Base-by-base conservation (phyloP, 1,140 invertebrate genomes). In the Plodia interpunctella region DNA sequence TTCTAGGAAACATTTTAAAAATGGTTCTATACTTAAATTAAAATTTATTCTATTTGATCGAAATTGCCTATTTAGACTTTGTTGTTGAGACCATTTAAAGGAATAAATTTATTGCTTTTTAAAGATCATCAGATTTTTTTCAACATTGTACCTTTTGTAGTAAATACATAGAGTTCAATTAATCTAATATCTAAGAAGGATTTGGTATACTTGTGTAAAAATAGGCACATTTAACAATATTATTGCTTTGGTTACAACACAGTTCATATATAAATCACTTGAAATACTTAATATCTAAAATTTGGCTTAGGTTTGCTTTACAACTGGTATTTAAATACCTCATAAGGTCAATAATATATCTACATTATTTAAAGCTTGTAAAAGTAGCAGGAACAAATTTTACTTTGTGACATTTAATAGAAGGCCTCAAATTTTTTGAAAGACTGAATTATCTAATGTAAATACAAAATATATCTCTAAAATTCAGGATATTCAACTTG, bases 221-320 rank as follows among this genome's bases (percentile, higher is more conserved):
- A 81, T 88, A 88, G 82, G 83, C 82, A 88, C 76, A 85, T 81
- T 77, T 87, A 73, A 83, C 65, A 84, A 76, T 80, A 76, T 83
- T 87, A 88, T 88, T 88, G 85, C 85, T 88, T 88, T 88, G 85
- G 83, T 88, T 86, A 85, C 76, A 86, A 81, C 78, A 83, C 79
- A 87, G 77, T 83, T 72, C 70, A 74, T 44, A 68, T 75, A 78
- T 78, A 63, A 82, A 80, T 82, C 74, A 82, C 76, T 79, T 78
- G 63, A 77, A 80, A 79, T 68, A 80, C 77, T 80, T 87, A 87
- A 58, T 32, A 32, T 85, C 83, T 88, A 88, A 85, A 83, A 80
- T 85, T 88, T 87, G 83, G 85, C 82, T 83, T 76, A 80, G 70
- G 19, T 11, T 8, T 53, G 72, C 72, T 80, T 80, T 64, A 77